These are phyloP conservation scores for Phaethornis superciliosus DNA, from an alignment of 2,113 vertebrate genomes.

Conservation along the genomic window DNA sequence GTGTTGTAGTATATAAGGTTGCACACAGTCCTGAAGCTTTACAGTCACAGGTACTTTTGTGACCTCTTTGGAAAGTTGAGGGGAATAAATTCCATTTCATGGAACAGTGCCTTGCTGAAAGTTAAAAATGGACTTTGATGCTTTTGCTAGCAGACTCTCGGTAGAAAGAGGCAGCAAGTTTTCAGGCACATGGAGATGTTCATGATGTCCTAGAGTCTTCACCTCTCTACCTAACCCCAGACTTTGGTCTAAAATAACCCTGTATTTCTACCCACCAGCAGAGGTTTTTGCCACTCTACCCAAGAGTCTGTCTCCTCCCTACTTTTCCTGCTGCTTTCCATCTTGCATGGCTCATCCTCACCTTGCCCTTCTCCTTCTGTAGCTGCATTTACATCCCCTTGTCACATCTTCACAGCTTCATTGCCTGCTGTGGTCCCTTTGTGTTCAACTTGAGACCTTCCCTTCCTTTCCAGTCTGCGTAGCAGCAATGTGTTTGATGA, in stretches of 20 bases:
- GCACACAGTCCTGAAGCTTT: background rate
- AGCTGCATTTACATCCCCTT: background rate
- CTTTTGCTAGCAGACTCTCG: background rate
- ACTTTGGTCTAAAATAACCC: background rate
- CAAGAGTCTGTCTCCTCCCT: background rate
- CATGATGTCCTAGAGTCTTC: background rate
- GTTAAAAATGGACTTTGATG: background rate
- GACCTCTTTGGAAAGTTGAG: background rate
- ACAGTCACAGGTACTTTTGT: background rate
- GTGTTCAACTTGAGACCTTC: background rate
- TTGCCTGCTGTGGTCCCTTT: background rate
- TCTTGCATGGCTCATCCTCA: accelerated
- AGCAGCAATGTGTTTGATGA: background rate
- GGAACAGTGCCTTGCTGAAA: background rate
- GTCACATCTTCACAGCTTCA: accelerated
- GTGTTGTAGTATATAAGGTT: background rate
- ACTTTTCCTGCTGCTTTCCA: background rate
- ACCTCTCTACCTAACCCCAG: background rate
- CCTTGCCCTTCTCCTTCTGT: background rate
- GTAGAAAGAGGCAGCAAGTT: background rate
- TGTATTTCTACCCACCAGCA: background rate
- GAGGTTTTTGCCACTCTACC: background rate
- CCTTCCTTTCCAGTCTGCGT: accelerated
- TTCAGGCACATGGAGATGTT: background rate
- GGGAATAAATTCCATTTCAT: background rate